phyloP scores from a whole-genome alignment of 2,797 vertebrate genomes.

The Oceanodroma leucorhoa region DNA sequence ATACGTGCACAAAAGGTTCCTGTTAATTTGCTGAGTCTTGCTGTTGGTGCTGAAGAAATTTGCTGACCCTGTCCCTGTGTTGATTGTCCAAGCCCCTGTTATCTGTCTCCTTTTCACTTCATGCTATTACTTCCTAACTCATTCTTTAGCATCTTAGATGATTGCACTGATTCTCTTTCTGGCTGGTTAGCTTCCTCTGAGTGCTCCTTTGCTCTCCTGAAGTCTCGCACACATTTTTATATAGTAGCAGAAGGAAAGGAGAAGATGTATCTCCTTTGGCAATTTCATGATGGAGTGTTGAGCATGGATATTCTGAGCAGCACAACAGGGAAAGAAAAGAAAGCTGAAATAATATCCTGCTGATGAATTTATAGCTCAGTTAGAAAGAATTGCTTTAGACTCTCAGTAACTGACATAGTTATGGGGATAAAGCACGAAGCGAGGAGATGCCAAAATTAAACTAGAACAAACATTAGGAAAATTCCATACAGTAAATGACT shows the following conservation, averaged over 20 bases:
- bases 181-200: neutral
- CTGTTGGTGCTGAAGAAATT: neutral
- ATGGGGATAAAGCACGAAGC: neutral
- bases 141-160: neutral
- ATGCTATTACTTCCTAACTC: neutral
- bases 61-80: neutral
- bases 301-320: neutral
- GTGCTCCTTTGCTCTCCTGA: neutral
- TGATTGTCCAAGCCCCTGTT: neutral
- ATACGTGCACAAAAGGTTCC: neutral
- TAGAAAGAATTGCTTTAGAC: neutral
- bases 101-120: neutral
- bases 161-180: neutral
- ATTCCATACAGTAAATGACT: neutral
- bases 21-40: neutral
- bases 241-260: neutral
- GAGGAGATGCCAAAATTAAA: neutral
- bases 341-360: neutral
- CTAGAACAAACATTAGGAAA: neutral
- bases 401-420: neutral
- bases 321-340: neutral
- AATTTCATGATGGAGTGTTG: neutral
- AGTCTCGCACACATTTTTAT: neutral
- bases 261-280: neutral
- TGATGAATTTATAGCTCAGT: neutral